Conservation (phyloP, 53 echinoderm and acorn worm species). For the Henricia sp. region DNA sequence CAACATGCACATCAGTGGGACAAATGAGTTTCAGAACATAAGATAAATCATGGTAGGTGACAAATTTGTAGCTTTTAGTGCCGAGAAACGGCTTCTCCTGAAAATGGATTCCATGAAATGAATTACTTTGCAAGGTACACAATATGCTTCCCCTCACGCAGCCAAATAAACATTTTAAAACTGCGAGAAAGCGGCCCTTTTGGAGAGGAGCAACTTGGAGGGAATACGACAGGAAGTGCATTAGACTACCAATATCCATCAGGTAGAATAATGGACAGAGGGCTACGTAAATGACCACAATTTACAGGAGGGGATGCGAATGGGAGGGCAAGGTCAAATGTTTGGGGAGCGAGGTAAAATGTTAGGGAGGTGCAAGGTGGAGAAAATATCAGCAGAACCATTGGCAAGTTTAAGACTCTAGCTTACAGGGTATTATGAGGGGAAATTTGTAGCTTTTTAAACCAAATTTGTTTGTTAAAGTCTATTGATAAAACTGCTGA, state of each 20-base stretch:
- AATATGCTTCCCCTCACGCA: not conserved
- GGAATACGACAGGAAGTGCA: not conserved
- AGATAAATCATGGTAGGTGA: not conserved
- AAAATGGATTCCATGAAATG: not conserved
- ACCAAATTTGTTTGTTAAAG: too few species aligned
- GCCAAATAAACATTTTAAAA: not conserved
- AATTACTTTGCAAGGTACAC: not conserved
- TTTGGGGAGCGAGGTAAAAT: too few species aligned
- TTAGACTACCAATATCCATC: not conserved
- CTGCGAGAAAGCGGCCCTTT: not conserved
- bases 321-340: too few species aligned
- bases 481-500: too few species aligned
- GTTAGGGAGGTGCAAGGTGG: too few species aligned
- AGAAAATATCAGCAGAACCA: too few species aligned
- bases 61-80: constrained; percentile 2
- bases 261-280: not conserved
- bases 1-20: not conserved
- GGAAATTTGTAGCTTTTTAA: too few species aligned
- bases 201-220: not conserved
- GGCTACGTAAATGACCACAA: too few species aligned
- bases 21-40: not conserved
- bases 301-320: too few species aligned
- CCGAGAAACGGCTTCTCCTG: not conserved
- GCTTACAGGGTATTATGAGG: too few species aligned
- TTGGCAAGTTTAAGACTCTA: too few species aligned